Percentiles rank a stretch among this genome's conserved stretches.
Conservation (phyloP, 2,797 vertebrate species). For the Anisognathus igniventris region DNA sequence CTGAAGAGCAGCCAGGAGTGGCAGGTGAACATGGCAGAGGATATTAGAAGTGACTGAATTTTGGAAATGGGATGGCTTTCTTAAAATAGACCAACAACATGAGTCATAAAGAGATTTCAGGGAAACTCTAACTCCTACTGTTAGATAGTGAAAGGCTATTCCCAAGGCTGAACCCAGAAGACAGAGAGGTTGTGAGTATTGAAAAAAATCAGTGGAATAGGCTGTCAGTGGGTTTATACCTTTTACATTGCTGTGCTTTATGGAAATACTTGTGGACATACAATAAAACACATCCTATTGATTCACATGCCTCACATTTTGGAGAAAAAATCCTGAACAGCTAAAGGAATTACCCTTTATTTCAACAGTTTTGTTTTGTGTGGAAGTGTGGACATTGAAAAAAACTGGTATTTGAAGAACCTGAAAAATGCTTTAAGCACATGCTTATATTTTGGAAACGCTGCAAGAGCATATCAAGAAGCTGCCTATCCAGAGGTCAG, state of each 20-base stretch:
- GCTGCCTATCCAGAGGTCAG: neutral
- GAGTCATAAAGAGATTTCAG: conserved; percentile 31
- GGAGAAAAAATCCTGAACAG: neutral
- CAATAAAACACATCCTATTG: neutral
- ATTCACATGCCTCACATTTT: neutral
- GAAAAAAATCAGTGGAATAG: neutral
- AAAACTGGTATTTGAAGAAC: neutral
- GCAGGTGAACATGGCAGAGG: conserved; percentile 52
- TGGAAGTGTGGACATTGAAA: neutral
- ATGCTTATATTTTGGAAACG: neutral
- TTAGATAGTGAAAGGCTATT: neutral
- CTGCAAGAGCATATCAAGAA: neutral
- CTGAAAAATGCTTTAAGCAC: neutral
- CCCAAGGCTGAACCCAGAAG: neutral
- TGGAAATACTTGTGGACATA: neutral
- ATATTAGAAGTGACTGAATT: conserved; percentile 63
- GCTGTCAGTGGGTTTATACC: neutral
- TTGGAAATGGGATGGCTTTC: conserved; percentile 64
- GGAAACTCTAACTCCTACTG: neutral
- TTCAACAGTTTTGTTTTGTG: neutral
- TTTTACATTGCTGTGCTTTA: neutral
- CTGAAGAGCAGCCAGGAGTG: conserved; percentile 62
- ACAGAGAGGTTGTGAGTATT: neutral
- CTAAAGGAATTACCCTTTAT: neutral
- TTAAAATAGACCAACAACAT: conserved; percentile 69